These are phyloP conservation scores for Drosophila nigrodunni DNA, from an alignment of 1,140 invertebrate species.

Conservation along the genomic window DNA sequence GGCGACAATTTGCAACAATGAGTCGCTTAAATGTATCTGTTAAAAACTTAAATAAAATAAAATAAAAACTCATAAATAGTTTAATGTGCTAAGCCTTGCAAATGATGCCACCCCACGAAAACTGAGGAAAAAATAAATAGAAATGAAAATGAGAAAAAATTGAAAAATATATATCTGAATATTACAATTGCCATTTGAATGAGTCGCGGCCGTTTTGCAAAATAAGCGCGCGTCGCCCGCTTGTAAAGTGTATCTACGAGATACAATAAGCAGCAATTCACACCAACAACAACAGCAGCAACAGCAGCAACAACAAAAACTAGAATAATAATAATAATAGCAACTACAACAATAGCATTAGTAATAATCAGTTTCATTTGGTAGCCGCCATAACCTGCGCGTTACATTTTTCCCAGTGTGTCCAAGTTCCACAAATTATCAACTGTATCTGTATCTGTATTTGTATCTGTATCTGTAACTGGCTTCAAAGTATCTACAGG, in stretches of 20 bases:
- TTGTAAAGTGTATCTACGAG: slow-evolving; percentile 66
- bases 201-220: slow-evolving; percentile 47
- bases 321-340: slow-evolving; percentile 73
- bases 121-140: slow-evolving; percentile 28
- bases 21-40: slow-evolving; percentile 55
- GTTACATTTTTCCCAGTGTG: slow-evolving; percentile 72
- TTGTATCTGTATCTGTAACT: slow-evolving; percentile 30
- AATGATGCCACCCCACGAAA: slow-evolving; percentile 72
- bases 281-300: slow-evolving; percentile 56
- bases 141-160: slow-evolving; percentile 36
- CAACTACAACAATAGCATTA: slow-evolving; percentile 62
- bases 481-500: slow-evolving; percentile 50
- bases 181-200: slow-evolving; percentile 61
- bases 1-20: slow-evolving; percentile 74
- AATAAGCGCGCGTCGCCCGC: slow-evolving; percentile 41
- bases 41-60: slow-evolving; percentile 52
- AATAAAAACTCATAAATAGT: slow-evolving; percentile 70
- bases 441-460: slow-evolving; percentile 17
- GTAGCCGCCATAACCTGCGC: slow-evolving; percentile 71
- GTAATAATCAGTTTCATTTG: slow-evolving; percentile 80
- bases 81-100: slow-evolving; percentile 79
- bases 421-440: slow-evolving; percentile 57
- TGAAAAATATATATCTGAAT: slow-evolving; percentile 47
- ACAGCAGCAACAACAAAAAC: slow-evolving; percentile 39
- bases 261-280: slow-evolving; percentile 78